Conservation (phyloP, 2,888 invertebrate genomes). For the Chesias legatella region DNA sequence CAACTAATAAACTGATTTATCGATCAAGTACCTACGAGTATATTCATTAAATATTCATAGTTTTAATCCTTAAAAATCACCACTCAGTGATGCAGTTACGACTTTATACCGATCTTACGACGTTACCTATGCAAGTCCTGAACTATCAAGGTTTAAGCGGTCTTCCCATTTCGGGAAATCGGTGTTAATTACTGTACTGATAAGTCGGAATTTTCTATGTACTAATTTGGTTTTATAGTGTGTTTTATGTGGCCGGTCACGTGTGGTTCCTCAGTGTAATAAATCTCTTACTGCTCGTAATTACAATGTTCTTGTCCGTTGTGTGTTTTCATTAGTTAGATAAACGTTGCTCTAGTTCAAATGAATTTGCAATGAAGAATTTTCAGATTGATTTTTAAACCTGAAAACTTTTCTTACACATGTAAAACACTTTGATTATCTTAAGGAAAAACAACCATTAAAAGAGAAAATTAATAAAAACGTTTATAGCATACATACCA, state of each 20-base stretch:
- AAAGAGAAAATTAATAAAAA: too few species aligned
- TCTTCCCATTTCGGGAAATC: slow-evolving; percentile 46
- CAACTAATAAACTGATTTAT: too few species aligned
- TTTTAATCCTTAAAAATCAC: too few species aligned
- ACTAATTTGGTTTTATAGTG: slow-evolving; percentile 44
- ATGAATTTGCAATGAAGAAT: slow-evolving; percentile 5
- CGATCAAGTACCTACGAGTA: too few species aligned
- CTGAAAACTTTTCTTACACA: background rate
- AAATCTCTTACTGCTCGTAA: slow-evolving; percentile 77
- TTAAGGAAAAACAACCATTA: too few species aligned
- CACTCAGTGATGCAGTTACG: too few species aligned
- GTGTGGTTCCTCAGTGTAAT: slow-evolving; percentile 72
- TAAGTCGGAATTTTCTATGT: slow-evolving; percentile 59
- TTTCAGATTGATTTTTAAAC: background rate
- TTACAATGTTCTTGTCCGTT: slow-evolving; percentile 78
- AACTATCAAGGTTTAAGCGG: slow-evolving; percentile 42
- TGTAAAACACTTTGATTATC: too few species aligned
- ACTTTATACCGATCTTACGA: slow-evolving; percentile 58
- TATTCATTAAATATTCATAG: too few species aligned
- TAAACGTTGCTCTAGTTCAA: slow-evolving; percentile 38
- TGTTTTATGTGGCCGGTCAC: slow-evolving; percentile 55
- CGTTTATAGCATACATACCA: too few species aligned
- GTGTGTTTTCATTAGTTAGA: slow-evolving; percentile 74
- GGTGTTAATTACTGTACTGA: slow-evolving; percentile 54
- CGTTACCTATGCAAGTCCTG: slow-evolving; percentile 65